A percentile compares a stretch with the other conserved stretches of the same genome.
These are phyloP conservation scores for Trypoxylon attenuatum DNA, from an alignment of 2,888 invertebrate genomes.

Conservation along the genomic window DNA sequence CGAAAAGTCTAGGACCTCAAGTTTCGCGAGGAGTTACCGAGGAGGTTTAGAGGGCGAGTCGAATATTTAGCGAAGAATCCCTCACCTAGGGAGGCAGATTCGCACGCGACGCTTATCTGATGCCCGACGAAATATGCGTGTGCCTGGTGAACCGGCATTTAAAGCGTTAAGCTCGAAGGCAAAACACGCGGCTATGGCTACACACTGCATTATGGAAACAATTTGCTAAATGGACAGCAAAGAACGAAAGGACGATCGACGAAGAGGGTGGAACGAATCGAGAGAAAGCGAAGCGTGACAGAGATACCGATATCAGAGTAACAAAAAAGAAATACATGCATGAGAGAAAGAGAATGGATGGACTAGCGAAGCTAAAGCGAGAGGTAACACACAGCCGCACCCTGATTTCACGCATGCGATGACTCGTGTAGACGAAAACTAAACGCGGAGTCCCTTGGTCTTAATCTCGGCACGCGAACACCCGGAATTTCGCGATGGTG, in stretches of 20 bases:
- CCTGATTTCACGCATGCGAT: slow-evolving; percentile 60
- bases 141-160: slow-evolving; percentile 12
- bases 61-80: too few species aligned
- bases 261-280: too few species aligned
- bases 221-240: slow-evolving; percentile 61
- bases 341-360: slow-evolving; percentile 30
- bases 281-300: slow-evolving; percentile 7
- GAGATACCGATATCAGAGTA: slow-evolving; percentile 9
- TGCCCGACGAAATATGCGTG: slow-evolving; percentile 14
- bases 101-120: slow-evolving; percentile 31
- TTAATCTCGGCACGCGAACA: slow-evolving; percentile 33
- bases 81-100: too few species aligned
- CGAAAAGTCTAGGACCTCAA: too few species aligned
- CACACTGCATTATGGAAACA: slow-evolving; percentile 53
- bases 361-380: slow-evolving; percentile 15
- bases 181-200: neutral
- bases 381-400: slow-evolving; percentile 50
- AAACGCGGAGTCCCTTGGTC: slow-evolving; percentile 29
- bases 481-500: slow-evolving; percentile 31
- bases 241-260: neutral
- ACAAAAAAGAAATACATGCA: slow-evolving; percentile 31
- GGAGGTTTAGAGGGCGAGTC: too few species aligned
- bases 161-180: slow-evolving; percentile 16
- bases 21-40: too few species aligned
- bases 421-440: slow-evolving; percentile 49